Evolutionary conservation across 2,888 invertebrate species (phyloP), one percentile per base, ranked within the genome.

Genomic region (Gymnoscelis rufifasciata): DNA sequence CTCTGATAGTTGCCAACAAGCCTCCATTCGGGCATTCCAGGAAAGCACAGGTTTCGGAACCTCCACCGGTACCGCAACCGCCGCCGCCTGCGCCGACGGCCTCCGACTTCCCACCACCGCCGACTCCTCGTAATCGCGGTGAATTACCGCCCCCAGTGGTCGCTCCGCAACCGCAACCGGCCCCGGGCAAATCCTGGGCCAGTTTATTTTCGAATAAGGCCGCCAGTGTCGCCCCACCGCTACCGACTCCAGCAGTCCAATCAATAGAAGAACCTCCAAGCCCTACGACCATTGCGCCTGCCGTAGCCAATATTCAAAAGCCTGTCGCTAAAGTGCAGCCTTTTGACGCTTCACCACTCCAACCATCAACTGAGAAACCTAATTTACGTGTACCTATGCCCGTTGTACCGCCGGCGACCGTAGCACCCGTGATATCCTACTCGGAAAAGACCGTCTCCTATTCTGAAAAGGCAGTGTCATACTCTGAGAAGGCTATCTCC

Each of bases 261-360:
- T 60, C 68, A 0, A 51, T 60, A 2, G 83, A 86, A 26, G 84
- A 84, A 49, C 81, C 78, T 0, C 43, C 74, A 0, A 79, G 74
- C 41, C 83, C 89, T 1, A 74, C 78, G 0, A 58, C 66, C 0
- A 54, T 56, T 7, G 49, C 64, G 0, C 78, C 78, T 0, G 75
- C 78, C 0, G 65, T 64, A 0, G 62, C 73, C 0, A 78, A 71
- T 54, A 64, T 81, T 0, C 88, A 89, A 51, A 90, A 90, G 56
- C 91, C 91, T 0, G 88, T 91, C 0, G 91, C 91, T 1, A 91
- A 91, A 62, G 91, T 91, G 14, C 90, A 88, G 7, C 91, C 91
- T 11, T 91, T 81, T 61, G 91, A 89, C 51, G 88, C 89, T 1
- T 89, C 89, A 0, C 88, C 88, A 1, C 61, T 76, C 3, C 78